Percentiles rank a stretch among this genome's conserved stretches.
phyloP scores from a whole-genome alignment of 2,113 vertebrate genomes.

The Xyliphius kryptos region DNA sequence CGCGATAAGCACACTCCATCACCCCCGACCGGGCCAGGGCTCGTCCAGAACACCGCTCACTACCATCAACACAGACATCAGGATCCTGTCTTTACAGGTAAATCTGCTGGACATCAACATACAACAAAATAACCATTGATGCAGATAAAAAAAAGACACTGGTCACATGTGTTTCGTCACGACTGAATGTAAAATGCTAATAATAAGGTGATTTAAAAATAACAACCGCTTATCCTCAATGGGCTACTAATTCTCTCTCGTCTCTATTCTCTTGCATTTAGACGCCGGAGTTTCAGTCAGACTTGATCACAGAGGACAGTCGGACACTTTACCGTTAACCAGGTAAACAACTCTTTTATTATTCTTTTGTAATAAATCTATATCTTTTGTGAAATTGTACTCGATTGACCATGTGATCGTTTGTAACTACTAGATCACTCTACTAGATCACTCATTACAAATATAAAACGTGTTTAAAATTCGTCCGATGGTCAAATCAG shows the following conservation, averaged over 20 bases:
- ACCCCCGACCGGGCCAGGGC: conserved; percentile 66
- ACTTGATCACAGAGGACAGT: conserved; percentile 88
- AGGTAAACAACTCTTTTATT: conserved; percentile 71
- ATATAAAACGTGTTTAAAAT: too few relatives aligned
- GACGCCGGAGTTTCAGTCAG: conserved; percentile 91
- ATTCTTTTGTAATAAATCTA: too few relatives aligned
- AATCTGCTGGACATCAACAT: conserved; percentile 12
- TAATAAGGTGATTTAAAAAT: too few relatives aligned
- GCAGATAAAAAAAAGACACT: too few relatives aligned
- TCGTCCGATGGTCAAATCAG: too few relatives aligned
- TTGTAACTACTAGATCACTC: not conserved
- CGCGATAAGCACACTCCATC: conserved; percentile 80
- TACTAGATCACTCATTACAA: too few relatives aligned
- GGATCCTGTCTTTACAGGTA: conserved; percentile 96
- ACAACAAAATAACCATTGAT: not conserved
- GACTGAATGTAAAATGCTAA: too few relatives aligned
- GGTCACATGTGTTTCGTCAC: too few relatives aligned
- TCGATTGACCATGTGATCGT: not conserved
- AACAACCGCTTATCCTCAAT: too few relatives aligned
- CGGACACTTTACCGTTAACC: conserved; percentile 93
- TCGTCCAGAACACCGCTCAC: conserved; percentile 85
- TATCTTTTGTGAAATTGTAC: too few relatives aligned
- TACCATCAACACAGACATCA: conserved; percentile 96
- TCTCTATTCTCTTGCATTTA: conserved; percentile 60
- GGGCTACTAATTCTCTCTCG: too few relatives aligned